Evolutionary conservation across 2,113 vertebrate species (phyloP).

Genomic region (Pyxicephalus adspersus): DNA sequence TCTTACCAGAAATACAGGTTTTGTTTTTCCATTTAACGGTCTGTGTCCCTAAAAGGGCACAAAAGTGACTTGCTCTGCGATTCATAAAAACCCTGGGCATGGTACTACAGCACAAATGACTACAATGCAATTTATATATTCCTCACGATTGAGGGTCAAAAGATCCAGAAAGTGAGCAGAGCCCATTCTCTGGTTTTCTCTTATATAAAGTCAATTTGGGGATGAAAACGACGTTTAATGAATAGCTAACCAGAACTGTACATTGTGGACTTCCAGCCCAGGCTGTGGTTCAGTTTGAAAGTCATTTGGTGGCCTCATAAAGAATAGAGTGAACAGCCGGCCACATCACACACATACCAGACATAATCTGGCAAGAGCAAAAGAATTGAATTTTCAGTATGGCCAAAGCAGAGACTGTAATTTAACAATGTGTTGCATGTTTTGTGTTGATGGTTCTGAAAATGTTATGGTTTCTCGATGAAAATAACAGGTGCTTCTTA

Average conservation of each 20-base stretch:
- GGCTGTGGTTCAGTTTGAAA: slow-evolving; percentile 49
- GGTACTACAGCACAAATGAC: not conserved
- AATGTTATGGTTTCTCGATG: not conserved
- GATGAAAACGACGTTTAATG: slow-evolving; percentile 48
- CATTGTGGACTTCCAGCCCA: slow-evolving; percentile 36
- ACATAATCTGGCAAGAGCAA: slow-evolving; percentile 42
- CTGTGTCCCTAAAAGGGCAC: no score
- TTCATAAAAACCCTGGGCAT: no score
- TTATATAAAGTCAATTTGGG: slow-evolving; percentile 31
- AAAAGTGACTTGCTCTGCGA: no score
- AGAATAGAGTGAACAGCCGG: slow-evolving; percentile 20
- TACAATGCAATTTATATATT: not conserved
- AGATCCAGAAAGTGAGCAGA: not conserved
- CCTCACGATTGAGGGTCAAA: not conserved
- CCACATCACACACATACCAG: slow-evolving; percentile 51
- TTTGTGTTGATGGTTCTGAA: not conserved
- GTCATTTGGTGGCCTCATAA: slow-evolving; percentile 48
- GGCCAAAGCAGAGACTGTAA: slow-evolving; percentile 18
- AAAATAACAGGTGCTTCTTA: slow-evolving; percentile 15
- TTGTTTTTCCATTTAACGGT: no score
- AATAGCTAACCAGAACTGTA: slow-evolving; percentile 49
- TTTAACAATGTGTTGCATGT: slow-evolving; percentile 1
- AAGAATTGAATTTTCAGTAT: not conserved
- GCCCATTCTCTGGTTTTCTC: slow-evolving; percentile 28
- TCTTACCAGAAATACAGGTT: no score